phyloP scores from a whole-genome alignment of 2,113 vertebrate genomes.

The Lamprologus ornatipinnis region DNA sequence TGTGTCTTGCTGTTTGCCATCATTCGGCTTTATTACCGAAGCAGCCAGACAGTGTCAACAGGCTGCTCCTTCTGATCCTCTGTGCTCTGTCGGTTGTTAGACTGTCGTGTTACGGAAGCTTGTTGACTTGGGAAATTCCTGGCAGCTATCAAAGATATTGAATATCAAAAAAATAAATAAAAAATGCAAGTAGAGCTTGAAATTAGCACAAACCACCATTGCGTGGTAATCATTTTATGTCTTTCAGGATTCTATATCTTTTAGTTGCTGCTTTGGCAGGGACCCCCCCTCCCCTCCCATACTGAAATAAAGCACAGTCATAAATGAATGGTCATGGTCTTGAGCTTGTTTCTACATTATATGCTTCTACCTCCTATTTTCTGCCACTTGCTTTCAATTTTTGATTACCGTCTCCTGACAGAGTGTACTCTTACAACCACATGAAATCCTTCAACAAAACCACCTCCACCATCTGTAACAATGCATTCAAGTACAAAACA shows the following conservation, averaged over 20 bases:
- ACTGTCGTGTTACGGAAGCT: slow-evolving; percentile 26
- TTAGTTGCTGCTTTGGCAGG: not conserved
- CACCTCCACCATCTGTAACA: not conserved
- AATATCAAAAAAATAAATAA: not conserved
- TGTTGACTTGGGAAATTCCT: slow-evolving; percentile 20
- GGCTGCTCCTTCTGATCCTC: slow-evolving; percentile 26
- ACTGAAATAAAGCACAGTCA: not conserved
- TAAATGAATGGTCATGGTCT: not conserved
- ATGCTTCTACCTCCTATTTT: not conserved
- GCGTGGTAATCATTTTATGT: slow-evolving; percentile 3
- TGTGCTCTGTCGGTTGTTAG: slow-evolving; percentile 13
- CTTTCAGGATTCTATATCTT: slow-evolving; percentile 1
- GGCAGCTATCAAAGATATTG: slow-evolving; percentile 20
- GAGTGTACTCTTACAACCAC: not conserved
- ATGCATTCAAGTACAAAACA: not conserved
- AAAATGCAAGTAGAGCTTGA: slow-evolving; percentile 1
- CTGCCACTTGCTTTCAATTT: not conserved
- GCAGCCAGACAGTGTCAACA: slow-evolving; percentile 35
- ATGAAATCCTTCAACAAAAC: not conserved
- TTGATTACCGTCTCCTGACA: not conserved
- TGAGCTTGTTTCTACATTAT: not conserved
- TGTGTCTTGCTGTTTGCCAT: slow-evolving; percentile 50
- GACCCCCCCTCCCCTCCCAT: not conserved
- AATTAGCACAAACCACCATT: slow-evolving; percentile 8
- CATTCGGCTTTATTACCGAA: slow-evolving; percentile 39